phyloP scores from a whole-genome alignment of 2,888 invertebrate species.

The Gibbula magus region DNA sequence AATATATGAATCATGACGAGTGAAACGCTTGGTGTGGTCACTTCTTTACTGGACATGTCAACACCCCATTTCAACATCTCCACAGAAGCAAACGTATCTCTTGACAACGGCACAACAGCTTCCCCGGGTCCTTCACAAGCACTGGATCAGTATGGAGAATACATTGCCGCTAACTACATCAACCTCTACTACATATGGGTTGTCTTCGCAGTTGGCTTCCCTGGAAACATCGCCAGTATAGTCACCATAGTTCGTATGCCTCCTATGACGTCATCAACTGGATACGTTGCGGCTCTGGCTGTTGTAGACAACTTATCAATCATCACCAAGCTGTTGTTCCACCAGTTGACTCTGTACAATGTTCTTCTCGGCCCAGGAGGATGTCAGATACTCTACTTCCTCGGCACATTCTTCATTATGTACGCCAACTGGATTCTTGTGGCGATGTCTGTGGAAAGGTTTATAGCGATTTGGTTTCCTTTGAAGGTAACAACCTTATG shows the following conservation, averaged over 20 bases:
- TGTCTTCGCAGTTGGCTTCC: slow-evolving; percentile 56
- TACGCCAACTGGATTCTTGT: slow-evolving; percentile 69
- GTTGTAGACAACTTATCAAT: slow-evolving; percentile 60
- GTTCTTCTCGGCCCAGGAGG: slow-evolving; percentile 44
- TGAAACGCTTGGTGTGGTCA: too few relatives aligned
- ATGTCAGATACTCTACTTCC: slow-evolving; percentile 57
- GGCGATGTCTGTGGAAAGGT: slow-evolving; percentile 65
- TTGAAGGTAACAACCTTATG: slow-evolving; percentile 56
- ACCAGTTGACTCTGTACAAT: slow-evolving; percentile 50
- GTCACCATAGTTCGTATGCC: slow-evolving; percentile 58
- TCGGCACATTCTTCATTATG: slow-evolving; percentile 56
- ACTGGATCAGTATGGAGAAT: slow-evolving; percentile 37
- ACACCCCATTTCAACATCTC: too few relatives aligned
- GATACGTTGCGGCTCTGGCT: slow-evolving; percentile 61
- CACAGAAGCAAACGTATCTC: too few relatives aligned
- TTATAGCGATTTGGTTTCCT: slow-evolving; percentile 68
- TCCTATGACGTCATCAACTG: slow-evolving; percentile 55
- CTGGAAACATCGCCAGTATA: slow-evolving; percentile 60
- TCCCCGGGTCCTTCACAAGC: slow-evolving; percentile 2
- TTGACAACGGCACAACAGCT: neutral
- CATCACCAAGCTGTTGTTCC: slow-evolving; percentile 50
- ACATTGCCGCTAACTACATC: slow-evolving; percentile 48
- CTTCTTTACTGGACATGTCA: too few relatives aligned
- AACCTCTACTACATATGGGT: slow-evolving; percentile 61
- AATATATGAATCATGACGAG: too few relatives aligned